These are phyloP conservation scores for Leptoclinus maculatus DNA, from an alignment of 2,797 vertebrate genomes.

Conservation along the genomic window DNA sequence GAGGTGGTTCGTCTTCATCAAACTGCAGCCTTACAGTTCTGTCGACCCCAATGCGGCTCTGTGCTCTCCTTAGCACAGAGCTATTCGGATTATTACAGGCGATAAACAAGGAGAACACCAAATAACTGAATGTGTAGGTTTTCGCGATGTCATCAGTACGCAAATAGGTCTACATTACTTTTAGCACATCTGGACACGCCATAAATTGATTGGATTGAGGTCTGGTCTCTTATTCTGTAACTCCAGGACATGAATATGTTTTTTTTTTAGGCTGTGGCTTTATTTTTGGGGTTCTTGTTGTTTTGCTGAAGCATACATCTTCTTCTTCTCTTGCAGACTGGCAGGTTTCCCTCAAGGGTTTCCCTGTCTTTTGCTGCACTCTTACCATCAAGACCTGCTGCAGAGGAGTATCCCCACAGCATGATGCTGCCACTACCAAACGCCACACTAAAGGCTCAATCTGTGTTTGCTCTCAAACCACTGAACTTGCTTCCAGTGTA, in stretches of 20 bases:
- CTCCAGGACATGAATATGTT: neutral
- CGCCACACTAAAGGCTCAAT: conserved; percentile 8
- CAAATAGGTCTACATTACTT: neutral
- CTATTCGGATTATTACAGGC: neutral
- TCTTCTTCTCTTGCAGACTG: conserved; percentile 21
- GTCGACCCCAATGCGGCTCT: conserved; percentile 37
- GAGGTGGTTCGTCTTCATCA: conserved; percentile 77
- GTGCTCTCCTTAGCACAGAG: neutral
- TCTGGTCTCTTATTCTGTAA: conserved; percentile 16
- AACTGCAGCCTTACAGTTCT: conserved; percentile 44
- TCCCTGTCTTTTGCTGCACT: neutral
- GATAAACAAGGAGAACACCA: neutral
- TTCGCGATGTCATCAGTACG: neutral
- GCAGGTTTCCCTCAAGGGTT: conserved; percentile 3
- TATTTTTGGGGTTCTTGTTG: neutral
- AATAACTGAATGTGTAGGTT: neutral
- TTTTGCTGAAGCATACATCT: conserved; percentile 30
- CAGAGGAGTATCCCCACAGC: conserved; percentile 10
- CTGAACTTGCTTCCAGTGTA: neutral
- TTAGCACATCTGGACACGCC: conserved; percentile 13
- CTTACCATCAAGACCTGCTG: neutral
- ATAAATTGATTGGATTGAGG: conserved; percentile 31
- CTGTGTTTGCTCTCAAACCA: neutral
- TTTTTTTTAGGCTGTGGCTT: conserved; percentile 5
- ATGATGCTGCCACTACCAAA: neutral